Percentiles rank a stretch among this genome's conserved stretches.
Conservation (phyloP, 2,888 invertebrate species). For the Ophion costatus region DNA sequence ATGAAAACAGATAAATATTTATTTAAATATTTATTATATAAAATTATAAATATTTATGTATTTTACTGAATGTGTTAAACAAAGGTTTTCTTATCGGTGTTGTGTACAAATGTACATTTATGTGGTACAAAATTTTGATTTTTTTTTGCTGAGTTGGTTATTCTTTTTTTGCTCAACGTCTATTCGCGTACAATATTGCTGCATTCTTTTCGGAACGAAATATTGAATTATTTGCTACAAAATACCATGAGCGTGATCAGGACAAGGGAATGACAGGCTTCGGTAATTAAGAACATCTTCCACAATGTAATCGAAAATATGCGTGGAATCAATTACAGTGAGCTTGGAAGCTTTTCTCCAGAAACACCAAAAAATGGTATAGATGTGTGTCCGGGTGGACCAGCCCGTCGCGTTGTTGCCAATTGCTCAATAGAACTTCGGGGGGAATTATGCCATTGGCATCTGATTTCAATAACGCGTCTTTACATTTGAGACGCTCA, state of each 20-base stretch:
- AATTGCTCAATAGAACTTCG: slow-evolving; percentile 26
- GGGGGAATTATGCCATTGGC: no score
- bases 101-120: not conserved
- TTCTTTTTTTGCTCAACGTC: slow-evolving; percentile 39
- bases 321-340: slow-evolving; percentile 31
- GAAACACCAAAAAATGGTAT: slow-evolving; percentile 23
- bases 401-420: slow-evolving; percentile 18
- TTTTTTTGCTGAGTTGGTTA: slow-evolving; percentile 13
- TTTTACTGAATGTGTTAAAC: not conserved
- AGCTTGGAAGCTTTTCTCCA: slow-evolving; percentile 29
- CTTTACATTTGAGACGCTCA: slow-evolving; percentile 53
- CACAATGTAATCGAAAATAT: no score
- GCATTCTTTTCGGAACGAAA: slow-evolving; percentile 35
- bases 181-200: slow-evolving; percentile 32
- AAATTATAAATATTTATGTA: slow-evolving; percentile 1
- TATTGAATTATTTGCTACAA: slow-evolving; percentile 22
- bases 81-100: not conserved
- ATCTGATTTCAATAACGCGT: slow-evolving; percentile 39
- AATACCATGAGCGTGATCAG: no score
- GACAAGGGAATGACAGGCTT: no score
- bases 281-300: no score
- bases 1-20: no score
- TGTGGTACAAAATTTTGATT: slow-evolving; percentile 18
- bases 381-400: slow-evolving; percentile 23
- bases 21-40: slow-evolving; percentile 4